These are phyloP conservation scores for Aphaenogaster rudis DNA, from an alignment of 1,140 invertebrate genomes.

Conservation along the genomic window DNA sequence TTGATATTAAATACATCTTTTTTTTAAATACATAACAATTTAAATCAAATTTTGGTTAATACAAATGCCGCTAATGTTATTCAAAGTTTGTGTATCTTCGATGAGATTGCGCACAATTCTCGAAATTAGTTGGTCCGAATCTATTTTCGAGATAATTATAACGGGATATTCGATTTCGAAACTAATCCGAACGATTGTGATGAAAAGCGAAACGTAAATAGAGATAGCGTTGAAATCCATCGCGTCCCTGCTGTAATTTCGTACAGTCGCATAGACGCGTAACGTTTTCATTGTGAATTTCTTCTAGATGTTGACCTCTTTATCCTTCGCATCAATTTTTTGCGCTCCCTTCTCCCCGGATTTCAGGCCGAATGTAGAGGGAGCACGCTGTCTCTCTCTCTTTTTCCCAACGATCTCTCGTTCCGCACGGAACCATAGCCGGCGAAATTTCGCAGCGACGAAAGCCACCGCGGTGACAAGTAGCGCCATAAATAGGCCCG, in stretches of 20 bases:
- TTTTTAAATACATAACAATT: background rate
- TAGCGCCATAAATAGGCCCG: slow-evolving; percentile 82
- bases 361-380: slow-evolving; percentile 65
- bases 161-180: slow-evolving; percentile 36
- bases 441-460: slow-evolving; percentile 75
- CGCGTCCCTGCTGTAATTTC: slow-evolving; percentile 27
- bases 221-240: slow-evolving; percentile 22
- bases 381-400: background rate
- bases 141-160: slow-evolving; percentile 55
- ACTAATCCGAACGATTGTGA: slow-evolving; percentile 46
- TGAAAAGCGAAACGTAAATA: slow-evolving; percentile 29
- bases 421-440: slow-evolving; percentile 71
- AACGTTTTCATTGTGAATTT: slow-evolving; percentile 27
- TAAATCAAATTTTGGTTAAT: background rate
- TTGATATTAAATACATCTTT: background rate
- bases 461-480: slow-evolving; percentile 78
- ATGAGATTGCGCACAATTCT: background rate
- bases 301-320: slow-evolving; percentile 15
- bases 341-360: slow-evolving; percentile 40
- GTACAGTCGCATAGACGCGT: slow-evolving; percentile 4
- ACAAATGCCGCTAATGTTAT: background rate
- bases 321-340: slow-evolving; percentile 48
- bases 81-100: background rate
- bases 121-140: slow-evolving; percentile 15
- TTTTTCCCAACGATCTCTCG: slow-evolving; percentile 54